phyloP scores from a whole-genome alignment of 1,140 invertebrate genomes.

The Apis mellifera region DNA sequence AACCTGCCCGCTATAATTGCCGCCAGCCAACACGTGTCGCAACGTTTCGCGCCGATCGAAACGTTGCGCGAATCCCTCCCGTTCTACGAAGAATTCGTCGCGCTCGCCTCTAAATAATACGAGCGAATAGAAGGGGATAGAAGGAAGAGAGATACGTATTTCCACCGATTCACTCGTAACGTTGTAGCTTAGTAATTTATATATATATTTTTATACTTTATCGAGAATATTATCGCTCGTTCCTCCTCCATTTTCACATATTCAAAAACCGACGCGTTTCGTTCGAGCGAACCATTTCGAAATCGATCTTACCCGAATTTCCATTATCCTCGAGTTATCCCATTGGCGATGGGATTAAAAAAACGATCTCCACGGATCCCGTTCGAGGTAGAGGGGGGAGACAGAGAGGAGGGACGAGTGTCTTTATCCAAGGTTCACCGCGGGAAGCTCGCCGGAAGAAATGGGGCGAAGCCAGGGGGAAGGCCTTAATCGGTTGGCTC shows the following conservation, averaged over 20 bases:
- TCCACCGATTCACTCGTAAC: too few relatives aligned
- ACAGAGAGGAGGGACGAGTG: neutral
- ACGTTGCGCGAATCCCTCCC: neutral
- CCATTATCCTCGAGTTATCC: constrained; percentile 36
- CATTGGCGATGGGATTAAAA: constrained; percentile 28
- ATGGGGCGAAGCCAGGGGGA: constrained; percentile 13
- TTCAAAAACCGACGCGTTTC: neutral
- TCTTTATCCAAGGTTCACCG: constrained; percentile 40
- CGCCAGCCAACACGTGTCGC: constrained; percentile 33
- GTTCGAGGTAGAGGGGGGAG: constrained; percentile 27
- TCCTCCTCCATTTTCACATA: neutral
- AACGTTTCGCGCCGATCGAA: constrained; percentile 19
- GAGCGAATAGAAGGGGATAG: neutral
- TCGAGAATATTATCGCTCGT: neutral
- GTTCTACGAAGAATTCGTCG: neutral
- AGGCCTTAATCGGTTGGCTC: constrained; percentile 30
- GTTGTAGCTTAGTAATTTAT: too few relatives aligned
- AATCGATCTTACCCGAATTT: constrained; percentile 28
- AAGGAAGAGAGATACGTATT: too few relatives aligned
- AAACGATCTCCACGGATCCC: constrained; percentile 35
- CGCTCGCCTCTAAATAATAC: neutral
- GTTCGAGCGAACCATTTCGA: neutral
- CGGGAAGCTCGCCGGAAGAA: constrained; percentile 28
- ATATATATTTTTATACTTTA: neutral
- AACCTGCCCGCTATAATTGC: constrained; percentile 34